Percentiles rank a stretch among this genome's conserved stretches.
These are phyloP conservation scores for Megaceryle alcyon DNA, from an alignment of 2,797 vertebrate species.

Conservation along the genomic window DNA sequence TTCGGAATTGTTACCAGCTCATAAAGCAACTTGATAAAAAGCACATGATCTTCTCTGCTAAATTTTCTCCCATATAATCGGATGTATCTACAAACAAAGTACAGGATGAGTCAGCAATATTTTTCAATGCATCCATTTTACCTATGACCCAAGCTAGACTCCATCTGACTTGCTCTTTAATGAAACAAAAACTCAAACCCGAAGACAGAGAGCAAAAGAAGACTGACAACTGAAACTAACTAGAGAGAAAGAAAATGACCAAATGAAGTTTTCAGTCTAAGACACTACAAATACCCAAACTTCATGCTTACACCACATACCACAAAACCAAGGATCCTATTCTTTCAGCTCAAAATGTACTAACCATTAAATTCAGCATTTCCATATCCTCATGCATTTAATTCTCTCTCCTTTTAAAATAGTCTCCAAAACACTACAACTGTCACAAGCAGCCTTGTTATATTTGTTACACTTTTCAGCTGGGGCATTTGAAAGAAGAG, in stretches of 20 bases:
- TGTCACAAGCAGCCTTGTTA: neutral
- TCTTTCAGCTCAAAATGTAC: neutral
- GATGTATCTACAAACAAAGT: constrained; percentile 86
- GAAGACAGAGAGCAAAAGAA: neutral
- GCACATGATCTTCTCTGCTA: constrained; percentile 97
- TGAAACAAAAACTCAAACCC: neutral
- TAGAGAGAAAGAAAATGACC: neutral
- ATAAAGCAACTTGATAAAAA: constrained; percentile 94
- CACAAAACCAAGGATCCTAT: neutral
- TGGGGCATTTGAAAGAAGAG: neutral
- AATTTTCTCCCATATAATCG: constrained; percentile 96
- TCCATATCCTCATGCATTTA: neutral
- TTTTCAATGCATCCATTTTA: neutral
- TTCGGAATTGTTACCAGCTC: constrained; percentile 94
- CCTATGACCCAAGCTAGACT: neutral
- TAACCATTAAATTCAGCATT: neutral
- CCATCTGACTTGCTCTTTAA: neutral
- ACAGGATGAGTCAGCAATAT: neutral
- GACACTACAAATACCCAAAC: neutral
- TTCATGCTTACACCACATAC: neutral
- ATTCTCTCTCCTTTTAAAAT: neutral
- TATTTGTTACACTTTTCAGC: neutral
- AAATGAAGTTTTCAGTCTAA: neutral
- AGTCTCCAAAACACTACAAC: neutral
- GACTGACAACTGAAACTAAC: neutral